Percentiles rank a stretch among this genome's conserved stretches.
Conservation (phyloP, 2,888 invertebrate species). For the Blastobasis adustella region DNA sequence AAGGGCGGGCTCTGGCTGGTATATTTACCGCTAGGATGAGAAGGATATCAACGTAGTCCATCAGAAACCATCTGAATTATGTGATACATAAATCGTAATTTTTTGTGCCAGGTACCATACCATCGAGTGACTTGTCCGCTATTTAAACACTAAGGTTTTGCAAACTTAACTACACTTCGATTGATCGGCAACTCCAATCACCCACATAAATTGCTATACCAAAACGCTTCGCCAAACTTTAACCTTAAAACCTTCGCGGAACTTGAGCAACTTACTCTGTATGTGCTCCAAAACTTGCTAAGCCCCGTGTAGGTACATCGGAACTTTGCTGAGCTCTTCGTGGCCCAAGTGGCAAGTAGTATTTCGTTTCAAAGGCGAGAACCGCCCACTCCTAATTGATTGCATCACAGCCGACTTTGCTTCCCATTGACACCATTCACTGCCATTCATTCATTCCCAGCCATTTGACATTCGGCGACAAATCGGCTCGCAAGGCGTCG, state of each 20-base stretch:
- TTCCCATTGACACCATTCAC: slow-evolving; percentile 31
- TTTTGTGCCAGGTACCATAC: too few species aligned
- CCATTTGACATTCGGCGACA: slow-evolving; percentile 64
- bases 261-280: neutral
- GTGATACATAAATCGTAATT: too few species aligned
- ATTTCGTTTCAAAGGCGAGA: slow-evolving; percentile 28
- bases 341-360: slow-evolving; percentile 26
- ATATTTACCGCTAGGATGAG: too few species aligned
- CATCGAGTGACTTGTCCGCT: neutral
- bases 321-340: slow-evolving; percentile 14
- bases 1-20: too few species aligned
- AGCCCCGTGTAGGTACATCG: too few species aligned
- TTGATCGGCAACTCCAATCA: neutral
- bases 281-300: too few species aligned
- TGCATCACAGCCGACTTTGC: slow-evolving; percentile 58
- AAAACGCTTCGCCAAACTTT: neutral
- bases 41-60: too few species aligned
- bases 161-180: neutral
- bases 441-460: slow-evolving; percentile 33
- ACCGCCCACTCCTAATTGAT: slow-evolving; percentile 63
- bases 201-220: neutral
- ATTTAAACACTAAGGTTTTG: neutral
- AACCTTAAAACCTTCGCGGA: neutral
- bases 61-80: too few species aligned
- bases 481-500: slow-evolving; percentile 38